Evolutionary conservation across 1,140 invertebrate species (phyloP).

Genomic region (Ceratina japonica): DNA sequence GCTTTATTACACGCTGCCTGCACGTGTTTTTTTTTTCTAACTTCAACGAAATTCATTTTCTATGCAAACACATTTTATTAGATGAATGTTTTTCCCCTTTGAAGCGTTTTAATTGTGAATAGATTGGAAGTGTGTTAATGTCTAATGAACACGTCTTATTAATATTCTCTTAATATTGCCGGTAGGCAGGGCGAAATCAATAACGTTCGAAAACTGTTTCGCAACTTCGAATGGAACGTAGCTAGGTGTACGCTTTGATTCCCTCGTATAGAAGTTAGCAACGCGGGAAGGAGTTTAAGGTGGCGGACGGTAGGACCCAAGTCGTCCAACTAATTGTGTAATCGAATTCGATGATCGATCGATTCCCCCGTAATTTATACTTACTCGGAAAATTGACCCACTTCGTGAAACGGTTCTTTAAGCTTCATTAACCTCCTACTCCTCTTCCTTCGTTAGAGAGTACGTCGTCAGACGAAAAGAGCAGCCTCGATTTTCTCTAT

Average conservation of each 20-base stretch:
- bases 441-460: neutral
- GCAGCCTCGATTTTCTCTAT: too few relatives aligned
- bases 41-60: neutral
- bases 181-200: neutral
- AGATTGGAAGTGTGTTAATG: neutral
- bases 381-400: neutral
- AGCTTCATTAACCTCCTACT: neutral
- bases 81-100: neutral
- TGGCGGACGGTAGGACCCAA: neutral
- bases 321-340: conserved; percentile 24
- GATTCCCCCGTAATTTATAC: neutral
- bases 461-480: too few relatives aligned
- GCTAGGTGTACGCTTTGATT: neutral
- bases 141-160: neutral
- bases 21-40: neutral
- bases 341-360: conserved; percentile 31
- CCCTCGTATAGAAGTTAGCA: neutral
- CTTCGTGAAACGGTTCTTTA: neutral
- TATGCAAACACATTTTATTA: neutral
- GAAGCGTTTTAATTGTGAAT: neutral
- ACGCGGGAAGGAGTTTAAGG: neutral
- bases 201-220: conserved; percentile 25
- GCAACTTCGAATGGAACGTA: conserved; percentile 11
- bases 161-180: neutral
- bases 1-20: neutral